These are phyloP conservation scores for Megaleporinus macrocephalus DNA, from an alignment of 2,113 vertebrate genomes.

Conservation along the genomic window DNA sequence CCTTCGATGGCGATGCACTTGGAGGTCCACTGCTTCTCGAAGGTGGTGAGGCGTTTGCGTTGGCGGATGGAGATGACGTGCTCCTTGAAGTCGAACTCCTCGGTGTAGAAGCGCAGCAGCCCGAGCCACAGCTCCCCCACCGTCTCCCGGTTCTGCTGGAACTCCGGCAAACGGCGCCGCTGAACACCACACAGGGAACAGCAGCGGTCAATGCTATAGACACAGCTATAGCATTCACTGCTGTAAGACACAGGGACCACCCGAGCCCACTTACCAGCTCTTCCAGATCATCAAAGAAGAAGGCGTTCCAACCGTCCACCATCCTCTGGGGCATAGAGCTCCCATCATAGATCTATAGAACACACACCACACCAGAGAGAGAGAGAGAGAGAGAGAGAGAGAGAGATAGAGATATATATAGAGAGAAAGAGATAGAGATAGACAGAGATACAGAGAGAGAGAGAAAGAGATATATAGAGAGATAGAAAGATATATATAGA, in stretches of 20 bases:
- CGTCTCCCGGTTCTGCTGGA: slow-evolving; percentile 88
- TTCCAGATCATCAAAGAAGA: slow-evolving; percentile 92
- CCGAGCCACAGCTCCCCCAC: slow-evolving; percentile 97
- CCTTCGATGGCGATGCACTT: slow-evolving; percentile 99
- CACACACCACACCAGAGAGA: no score
- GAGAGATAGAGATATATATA: no score
- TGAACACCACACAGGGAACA: no score
- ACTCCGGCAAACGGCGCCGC: slow-evolving; percentile 84
- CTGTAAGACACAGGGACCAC: background rate
- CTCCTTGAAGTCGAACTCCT: slow-evolving; percentile 99
- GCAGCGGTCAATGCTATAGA: no score
- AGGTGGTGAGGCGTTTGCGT: slow-evolving; percentile 92
- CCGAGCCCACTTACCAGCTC: slow-evolving; percentile 83
- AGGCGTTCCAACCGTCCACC: slow-evolving; percentile 99
- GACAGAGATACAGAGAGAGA: no score
- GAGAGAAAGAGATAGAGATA: no score
- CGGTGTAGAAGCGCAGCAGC: slow-evolving; percentile 94
- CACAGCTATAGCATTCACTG: no score
- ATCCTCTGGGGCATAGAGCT: slow-evolving; percentile 88
- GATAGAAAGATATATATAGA: no score
- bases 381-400: no score
- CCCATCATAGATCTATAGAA: slow-evolving; percentile 91
- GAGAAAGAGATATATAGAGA: no score
- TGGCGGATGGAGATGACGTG: slow-evolving; percentile 98
- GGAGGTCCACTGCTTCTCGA: slow-evolving; percentile 99